phyloP scores from a whole-genome alignment of 2,797 vertebrate genomes.

The Geotrypetes seraphini region DNA sequence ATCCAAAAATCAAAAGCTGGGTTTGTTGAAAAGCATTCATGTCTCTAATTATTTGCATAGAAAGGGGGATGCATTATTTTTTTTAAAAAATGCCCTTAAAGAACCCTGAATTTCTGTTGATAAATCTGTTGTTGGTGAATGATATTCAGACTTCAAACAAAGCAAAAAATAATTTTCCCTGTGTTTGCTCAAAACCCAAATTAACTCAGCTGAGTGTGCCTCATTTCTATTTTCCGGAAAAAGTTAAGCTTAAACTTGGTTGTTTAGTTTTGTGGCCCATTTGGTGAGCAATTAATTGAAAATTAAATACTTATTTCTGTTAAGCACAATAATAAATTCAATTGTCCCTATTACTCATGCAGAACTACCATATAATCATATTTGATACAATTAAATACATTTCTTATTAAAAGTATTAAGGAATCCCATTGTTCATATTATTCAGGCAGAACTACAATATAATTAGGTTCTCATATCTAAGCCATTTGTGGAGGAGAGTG shows the following conservation, averaged over 20 bases:
- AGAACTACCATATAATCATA: conserved; percentile 34
- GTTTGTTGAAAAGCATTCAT: no score
- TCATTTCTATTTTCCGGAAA: conserved; percentile 29
- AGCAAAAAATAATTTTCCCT: no score
- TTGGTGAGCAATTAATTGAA: conserved; percentile 41
- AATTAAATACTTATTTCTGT: conserved; percentile 50
- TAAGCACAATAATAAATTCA: conserved; percentile 42
- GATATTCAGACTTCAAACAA: no score
- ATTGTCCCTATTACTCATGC: conserved; percentile 32
- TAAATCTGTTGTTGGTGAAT: no score
- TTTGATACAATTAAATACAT: conserved; percentile 39
- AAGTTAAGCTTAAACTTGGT: conserved; percentile 28
- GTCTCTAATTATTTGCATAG: no score
- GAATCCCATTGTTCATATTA: conserved; percentile 23
- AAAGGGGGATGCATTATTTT: no score
- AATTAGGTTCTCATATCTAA: conserved; percentile 16
- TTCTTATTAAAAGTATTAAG: conserved; percentile 35
- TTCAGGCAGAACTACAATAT: conserved; percentile 15
- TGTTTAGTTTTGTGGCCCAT: conserved; percentile 27
- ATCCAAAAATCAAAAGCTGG: no score
- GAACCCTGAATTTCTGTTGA: no score
- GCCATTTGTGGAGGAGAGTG: conserved; percentile 10
- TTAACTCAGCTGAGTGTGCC: conserved; percentile 28
- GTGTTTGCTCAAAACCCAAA: conserved; percentile 18
- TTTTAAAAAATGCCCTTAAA: no score